Base-by-base conservation (phyloP, 2,888 invertebrate species). In the Dioctria linearis region DNA sequence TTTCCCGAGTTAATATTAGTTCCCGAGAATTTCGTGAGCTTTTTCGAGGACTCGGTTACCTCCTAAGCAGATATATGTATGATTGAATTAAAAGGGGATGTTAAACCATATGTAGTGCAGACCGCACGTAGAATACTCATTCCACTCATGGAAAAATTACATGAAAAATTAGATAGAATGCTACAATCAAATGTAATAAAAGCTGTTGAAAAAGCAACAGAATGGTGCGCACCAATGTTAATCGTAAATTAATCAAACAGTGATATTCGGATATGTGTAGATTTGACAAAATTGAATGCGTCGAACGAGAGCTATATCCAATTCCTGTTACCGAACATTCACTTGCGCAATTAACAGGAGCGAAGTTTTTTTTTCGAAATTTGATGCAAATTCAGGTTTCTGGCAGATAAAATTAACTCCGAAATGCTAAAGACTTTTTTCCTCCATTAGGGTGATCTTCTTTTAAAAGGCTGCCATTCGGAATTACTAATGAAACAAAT, bases 151-250 rank as follows among this genome's bases (percentile, higher is more conserved):
- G 25, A 57, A 13, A 43, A 42, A 2, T 39, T 79, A n/a, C n/a
- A 66, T 13, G 39, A 67, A n/a, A 76, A 80, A 81, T 61, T 80
- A 43, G 46, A 80, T 13, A 80, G 80, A 5, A 81, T 81, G 81
- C 51, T 67, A 3, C 43, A 67, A 40, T 51, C 65, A 8, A 39
- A 61, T 3, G 80, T 82, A 3, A 80, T 82, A 8, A 78, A 61
- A 49, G 49, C 25, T 8, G 79, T 82, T 40, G 78, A 82, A 4
- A 61, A 59, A 3, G 80, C 80, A 3, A 79, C 79, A 54, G 78
- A 80, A 11, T 80, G 80, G 80, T 80, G 80, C 42, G 82, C 79
- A 3, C 80, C 79, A 59, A 2, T 73, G 8, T 80, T 82, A 3
- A 82, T 80, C 8, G 78, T 79, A 11, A 13, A 57, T 3, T 80